Evolutionary conservation across 30 jellyfish, hydroid and myxozoan genomes (phyloP).

Genomic region (Turritopsis dohrnii): DNA sequence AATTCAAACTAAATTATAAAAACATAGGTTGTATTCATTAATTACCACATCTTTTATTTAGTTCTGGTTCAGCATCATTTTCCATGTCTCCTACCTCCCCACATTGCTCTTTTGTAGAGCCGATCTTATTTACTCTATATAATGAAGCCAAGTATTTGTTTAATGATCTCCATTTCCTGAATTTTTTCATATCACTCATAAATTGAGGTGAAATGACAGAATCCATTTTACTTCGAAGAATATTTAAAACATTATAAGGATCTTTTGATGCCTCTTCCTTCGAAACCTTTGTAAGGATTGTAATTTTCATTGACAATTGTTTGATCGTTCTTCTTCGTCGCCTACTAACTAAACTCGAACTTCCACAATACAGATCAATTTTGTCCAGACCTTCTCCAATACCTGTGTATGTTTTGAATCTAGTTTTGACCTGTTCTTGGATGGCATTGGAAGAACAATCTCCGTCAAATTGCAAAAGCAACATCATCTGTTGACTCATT

Average conservation of each 20-base stretch:
- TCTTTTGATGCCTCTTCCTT: slow-evolving; percentile 36
- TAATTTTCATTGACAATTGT: slow-evolving; percentile 27
- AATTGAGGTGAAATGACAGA: slow-evolving; percentile 42
- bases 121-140: background rate
- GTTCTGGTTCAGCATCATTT: slow-evolving; percentile 9
- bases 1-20: background rate
- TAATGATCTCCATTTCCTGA: slow-evolving; percentile 14
- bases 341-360: slow-evolving; percentile 42
- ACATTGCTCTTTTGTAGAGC: slow-evolving; percentile 20
- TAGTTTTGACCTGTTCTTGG: slow-evolving; percentile 26
- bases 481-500: slow-evolving; percentile 10
- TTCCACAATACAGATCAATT: slow-evolving; percentile 43
- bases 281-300: slow-evolving; percentile 36
- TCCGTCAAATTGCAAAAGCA: slow-evolving; percentile 43
- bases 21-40: background rate
- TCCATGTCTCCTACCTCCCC: slow-evolving; percentile 24
- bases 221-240: slow-evolving; percentile 32
- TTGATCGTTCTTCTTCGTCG: slow-evolving; percentile 41
- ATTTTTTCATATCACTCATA: slow-evolving; percentile 19
- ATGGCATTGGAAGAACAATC: slow-evolving; percentile 56
- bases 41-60: slow-evolving; percentile 18
- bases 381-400: slow-evolving; percentile 10
- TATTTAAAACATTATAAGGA: slow-evolving; percentile 36
- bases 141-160: background rate
- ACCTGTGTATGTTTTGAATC: slow-evolving; percentile 28